A percentile compares a stretch with the other conserved stretches of the same genome.
These are phyloP conservation scores for Microdon myrmicae DNA, from an alignment of 2,888 invertebrate genomes.

Conservation along the genomic window DNA sequence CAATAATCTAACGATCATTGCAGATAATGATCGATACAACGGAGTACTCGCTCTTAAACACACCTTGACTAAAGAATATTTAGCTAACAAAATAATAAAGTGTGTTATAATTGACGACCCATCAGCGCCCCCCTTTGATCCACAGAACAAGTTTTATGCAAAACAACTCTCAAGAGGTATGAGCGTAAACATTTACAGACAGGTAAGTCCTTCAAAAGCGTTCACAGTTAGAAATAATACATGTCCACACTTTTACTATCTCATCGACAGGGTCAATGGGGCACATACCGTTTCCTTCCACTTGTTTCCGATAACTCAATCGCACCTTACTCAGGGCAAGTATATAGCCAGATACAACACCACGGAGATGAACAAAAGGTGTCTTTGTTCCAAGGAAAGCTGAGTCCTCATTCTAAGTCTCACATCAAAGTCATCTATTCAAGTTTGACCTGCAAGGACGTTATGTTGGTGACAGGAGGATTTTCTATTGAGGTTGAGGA, in stretches of 20 bases:
- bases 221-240: too few relatives aligned
- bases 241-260: too few relatives aligned
- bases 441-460: slow-evolving; percentile 88
- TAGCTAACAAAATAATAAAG: slow-evolving; percentile 72
- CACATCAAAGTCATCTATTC: slow-evolving; percentile 70
- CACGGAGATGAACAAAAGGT: slow-evolving; percentile 86
- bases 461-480: slow-evolving; percentile 91
- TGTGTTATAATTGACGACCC: slow-evolving; percentile 73
- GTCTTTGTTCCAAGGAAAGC: slow-evolving; percentile 78
- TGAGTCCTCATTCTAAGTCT: slow-evolving; percentile 69
- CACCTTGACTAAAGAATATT: slow-evolving; percentile 82
- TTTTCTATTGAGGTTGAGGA: slow-evolving; percentile 82
- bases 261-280: slow-evolving; percentile 67
- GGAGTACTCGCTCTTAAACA: slow-evolving; percentile 87
- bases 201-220: slow-evolving; percentile 57
- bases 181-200: slow-evolving; percentile 77
- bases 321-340: slow-evolving; percentile 71
- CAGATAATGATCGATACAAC: slow-evolving; percentile 74
- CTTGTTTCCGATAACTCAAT: slow-evolving; percentile 65
- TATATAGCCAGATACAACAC: slow-evolving; percentile 77
- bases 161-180: slow-evolving; percentile 77
- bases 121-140: slow-evolving; percentile 73
- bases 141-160: slow-evolving; percentile 73
- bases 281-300: slow-evolving; percentile 81
- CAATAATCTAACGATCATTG: slow-evolving; percentile 70